These are phyloP conservation scores for Clarias fuscus DNA, from an alignment of 2,797 vertebrate genomes.

Conservation along the genomic window DNA sequence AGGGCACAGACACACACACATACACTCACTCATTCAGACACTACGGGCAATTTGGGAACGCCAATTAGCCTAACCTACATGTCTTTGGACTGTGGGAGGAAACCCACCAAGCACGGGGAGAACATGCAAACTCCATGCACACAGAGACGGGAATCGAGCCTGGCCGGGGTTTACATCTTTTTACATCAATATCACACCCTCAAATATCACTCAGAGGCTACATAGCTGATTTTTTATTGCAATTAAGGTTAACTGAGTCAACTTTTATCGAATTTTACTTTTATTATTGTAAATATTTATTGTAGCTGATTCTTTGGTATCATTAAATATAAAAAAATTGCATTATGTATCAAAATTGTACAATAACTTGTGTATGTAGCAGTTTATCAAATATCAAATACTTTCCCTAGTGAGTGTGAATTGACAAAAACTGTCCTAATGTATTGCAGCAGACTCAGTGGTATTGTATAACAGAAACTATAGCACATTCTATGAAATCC, in stretches of 20 bases:
- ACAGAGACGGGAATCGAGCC: too few species aligned
- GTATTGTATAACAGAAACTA: background rate
- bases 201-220: background rate
- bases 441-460: background rate
- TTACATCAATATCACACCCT: background rate
- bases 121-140: too few species aligned
- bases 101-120: too few species aligned
- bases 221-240: background rate
- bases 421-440: background rate
- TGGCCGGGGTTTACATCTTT: too few species aligned
- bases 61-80: too few species aligned
- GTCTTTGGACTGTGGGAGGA: too few species aligned
- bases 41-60: too few species aligned
- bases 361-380: background rate
- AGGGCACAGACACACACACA: too few species aligned
- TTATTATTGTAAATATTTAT: too few species aligned
- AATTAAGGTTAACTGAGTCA: background rate
- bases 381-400: background rate
- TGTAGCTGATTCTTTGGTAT: background rate
- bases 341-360: background rate
- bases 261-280: background rate
- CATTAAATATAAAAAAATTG: background rate
- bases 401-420: background rate
- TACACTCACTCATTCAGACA: too few species aligned
- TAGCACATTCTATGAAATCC: background rate